Evolutionary conservation across 2,113 vertebrate genomes (phyloP), one percentile per base, ranked within the genome.

Genomic region (Chaenocephalus aceratus): DNA sequence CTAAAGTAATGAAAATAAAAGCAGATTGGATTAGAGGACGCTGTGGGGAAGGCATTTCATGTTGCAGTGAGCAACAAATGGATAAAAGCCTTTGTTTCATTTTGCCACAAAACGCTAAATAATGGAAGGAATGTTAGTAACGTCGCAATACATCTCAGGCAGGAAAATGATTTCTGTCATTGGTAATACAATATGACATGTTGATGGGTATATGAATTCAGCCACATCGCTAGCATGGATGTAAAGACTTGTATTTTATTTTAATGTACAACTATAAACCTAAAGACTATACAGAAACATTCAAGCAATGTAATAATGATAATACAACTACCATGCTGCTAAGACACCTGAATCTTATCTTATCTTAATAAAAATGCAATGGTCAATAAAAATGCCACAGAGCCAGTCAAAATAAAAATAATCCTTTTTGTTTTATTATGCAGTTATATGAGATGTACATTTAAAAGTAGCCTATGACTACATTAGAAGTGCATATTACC

Each of bases 1-100:
- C 76, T 87, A 85, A 86, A 82, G 76, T 83, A 77, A 85, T 90
- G 90, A 76, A 93, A 92, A 92, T 89, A 83, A 87, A 84, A 58
- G 54, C 62, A 71, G 52, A 91, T 91, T 88, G 79, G 58, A 86
- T 93, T 89, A 88, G 77, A 75, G 85, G 26, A 72, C 82, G 77
- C 80, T 49, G 88, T 1, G 63, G 63, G 84, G 86, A 85, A 67
- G 72, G 69, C 51, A 53, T 82, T 90, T 91, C 71, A 68, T 85
- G 84, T 89, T 78, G 81, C 82, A 86, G 74, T 64, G 79, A 77
- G 71, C 69, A 16, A 51, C 53, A 90, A 89, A 83, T 84, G 67
- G 84, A 93, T 89, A 84, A 87, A 86, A 87, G 85, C 15, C 52
- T 82, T 88, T 79, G 74, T 76, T 82, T 79, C 59, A 77, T 78